These are phyloP conservation scores for Lasaia peninsularis DNA, from an alignment of 1,140 invertebrate species.

Conservation along the genomic window DNA sequence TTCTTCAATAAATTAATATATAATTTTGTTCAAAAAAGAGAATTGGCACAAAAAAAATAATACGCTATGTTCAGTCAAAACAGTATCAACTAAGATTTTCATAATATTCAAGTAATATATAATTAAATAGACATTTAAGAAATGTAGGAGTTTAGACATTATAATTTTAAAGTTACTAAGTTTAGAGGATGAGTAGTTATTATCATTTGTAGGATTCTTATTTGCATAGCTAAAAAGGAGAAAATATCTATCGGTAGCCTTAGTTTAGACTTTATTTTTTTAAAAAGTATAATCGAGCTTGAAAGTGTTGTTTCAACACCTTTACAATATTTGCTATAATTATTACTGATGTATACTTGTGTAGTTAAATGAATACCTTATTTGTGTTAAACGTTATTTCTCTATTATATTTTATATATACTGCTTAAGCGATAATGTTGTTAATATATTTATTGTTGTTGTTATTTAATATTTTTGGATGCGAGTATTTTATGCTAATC, in stretches of 20 bases:
- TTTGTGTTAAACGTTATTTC: conserved; percentile 67
- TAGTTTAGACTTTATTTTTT: conserved; percentile 65
- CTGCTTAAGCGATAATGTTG: conserved; percentile 70
- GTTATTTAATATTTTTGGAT: conserved; percentile 74
- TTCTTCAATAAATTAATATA: too few species aligned
- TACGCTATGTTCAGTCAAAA: conserved; percentile 48
- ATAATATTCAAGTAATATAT: conserved; percentile 31
- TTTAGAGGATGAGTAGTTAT: conserved; percentile 73
- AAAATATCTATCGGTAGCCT: conserved; percentile 41
- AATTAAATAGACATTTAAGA: conserved; percentile 53
- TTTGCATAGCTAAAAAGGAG: conserved; percentile 45
- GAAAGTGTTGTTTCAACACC: conserved; percentile 69
- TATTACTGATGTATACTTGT: conserved; percentile 46
- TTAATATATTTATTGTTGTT: conserved; percentile 70
- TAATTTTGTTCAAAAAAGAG: too few species aligned
- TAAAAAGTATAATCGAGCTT: conserved; percentile 69
- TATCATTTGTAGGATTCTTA: conserved; percentile 51
- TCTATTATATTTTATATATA: conserved; percentile 72
- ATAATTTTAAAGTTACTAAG: conserved; percentile 66
- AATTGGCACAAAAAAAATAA: not conserved
- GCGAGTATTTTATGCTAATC: conserved; percentile 64
- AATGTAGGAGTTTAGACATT: conserved; percentile 37
- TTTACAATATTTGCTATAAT: conserved; percentile 68
- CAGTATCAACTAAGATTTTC: conserved; percentile 49
- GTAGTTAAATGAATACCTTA: conserved; percentile 49